phyloP scores from a whole-genome alignment of 2,888 invertebrate genomes.

The Folsomia candida region DNA sequence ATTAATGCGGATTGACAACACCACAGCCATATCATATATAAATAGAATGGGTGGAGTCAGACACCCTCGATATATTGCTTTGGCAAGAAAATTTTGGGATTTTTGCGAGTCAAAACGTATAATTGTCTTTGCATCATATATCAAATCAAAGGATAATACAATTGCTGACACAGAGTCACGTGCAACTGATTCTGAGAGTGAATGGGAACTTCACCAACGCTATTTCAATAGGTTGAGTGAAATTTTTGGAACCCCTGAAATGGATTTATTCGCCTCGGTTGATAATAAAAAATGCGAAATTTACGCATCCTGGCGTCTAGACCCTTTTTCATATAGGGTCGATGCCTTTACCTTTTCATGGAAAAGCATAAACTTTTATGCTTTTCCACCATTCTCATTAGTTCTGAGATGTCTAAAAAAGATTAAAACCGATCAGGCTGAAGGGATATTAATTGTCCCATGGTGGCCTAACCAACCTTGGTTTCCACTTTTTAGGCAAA shows the following conservation, averaged over 20 bases:
- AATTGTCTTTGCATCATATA: neutral
- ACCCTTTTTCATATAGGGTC: slow-evolving; percentile 10
- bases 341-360: slow-evolving; percentile 28
- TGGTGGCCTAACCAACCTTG: slow-evolving; percentile 23
- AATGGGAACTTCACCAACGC: neutral
- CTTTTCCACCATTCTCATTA: slow-evolving; percentile 25
- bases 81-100: no score
- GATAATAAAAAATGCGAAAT: slow-evolving; percentile 9
- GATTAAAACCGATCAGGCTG: slow-evolving; percentile 18
- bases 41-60: neutral
- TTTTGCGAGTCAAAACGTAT: neutral
- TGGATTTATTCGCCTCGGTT: slow-evolving; percentile 26
- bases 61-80: neutral
- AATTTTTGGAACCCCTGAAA: neutral
- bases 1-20: no score
- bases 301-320: slow-evolving; percentile 22
- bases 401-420: slow-evolving; percentile 13
- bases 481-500: slow-evolving; percentile 18
- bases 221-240: neutral
- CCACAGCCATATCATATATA: no score
- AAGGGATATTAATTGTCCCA: slow-evolving; percentile 24
- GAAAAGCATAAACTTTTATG: slow-evolving; percentile 16
- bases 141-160: neutral
- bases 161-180: neutral
- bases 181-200: neutral